Conservation (phyloP, 1,140 invertebrate genomes). For the Macrobrachium nipponense region DNA sequence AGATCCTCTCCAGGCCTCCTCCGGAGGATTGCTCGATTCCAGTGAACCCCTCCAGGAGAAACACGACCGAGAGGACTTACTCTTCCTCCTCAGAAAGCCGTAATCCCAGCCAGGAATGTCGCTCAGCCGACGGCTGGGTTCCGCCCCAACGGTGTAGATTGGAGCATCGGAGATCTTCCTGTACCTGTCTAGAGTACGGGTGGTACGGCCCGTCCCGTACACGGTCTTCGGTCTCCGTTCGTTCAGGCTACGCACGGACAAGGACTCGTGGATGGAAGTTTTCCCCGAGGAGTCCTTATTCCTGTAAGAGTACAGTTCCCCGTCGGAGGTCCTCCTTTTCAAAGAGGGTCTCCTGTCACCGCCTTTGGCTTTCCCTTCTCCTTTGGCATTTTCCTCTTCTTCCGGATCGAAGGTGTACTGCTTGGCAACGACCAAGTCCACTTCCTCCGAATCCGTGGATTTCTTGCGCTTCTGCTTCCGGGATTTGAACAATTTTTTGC, state of each 20-base stretch:
- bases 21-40: neutral
- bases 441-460: neutral
- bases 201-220: neutral
- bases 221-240: neutral
- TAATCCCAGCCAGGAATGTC: neutral
- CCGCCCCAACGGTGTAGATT: too few relatives aligned
- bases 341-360: neutral
- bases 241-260: slow-evolving; percentile 2
- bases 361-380: neutral
- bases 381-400: neutral
- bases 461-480: neutral
- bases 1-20: neutral
- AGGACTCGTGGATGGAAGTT: neutral
- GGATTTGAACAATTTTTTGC: slow-evolving; percentile 5
- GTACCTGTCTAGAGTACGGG: neutral
- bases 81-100: neutral
- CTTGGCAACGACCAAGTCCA: slow-evolving; percentile 7
- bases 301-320: slow-evolving; percentile 13
- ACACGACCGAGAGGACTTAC: neutral
- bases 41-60: neutral
- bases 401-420: slow-evolving; percentile 5
- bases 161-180: too few relatives aligned
- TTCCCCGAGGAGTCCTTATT: neutral
- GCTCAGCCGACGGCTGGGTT: too few relatives aligned
- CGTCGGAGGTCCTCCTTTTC: slow-evolving; percentile 20